Evolutionary conservation across 2,888 invertebrate genomes (phyloP).

Genomic region (Cosmia trapezina): DNA sequence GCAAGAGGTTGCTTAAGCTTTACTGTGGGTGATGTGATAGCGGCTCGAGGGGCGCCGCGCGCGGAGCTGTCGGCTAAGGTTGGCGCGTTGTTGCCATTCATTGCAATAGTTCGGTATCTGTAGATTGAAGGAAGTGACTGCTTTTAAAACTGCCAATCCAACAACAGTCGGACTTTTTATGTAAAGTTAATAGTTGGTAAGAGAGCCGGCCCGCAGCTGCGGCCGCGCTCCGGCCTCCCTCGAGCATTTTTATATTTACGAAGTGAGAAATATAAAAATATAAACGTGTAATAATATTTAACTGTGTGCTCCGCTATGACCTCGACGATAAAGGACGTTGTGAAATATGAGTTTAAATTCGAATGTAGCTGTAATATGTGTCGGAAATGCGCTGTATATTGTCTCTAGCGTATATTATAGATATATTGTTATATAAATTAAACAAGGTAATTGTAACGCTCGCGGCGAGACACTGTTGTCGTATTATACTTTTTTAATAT

Average conservation of each 20-base stretch:
- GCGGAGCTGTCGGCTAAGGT: too few relatives aligned
- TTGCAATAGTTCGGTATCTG: background rate
- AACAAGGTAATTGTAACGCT: constrained; percentile 70
- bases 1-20: constrained; percentile 64
- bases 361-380: constrained; percentile 77
- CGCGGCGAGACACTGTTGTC: constrained; percentile 76
- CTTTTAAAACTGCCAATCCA: constrained; percentile 18
- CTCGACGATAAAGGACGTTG: constrained; percentile 80
- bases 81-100: background rate
- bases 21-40: constrained; percentile 54
- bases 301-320: constrained; percentile 70
- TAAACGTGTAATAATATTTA: constrained; percentile 61
- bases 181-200: constrained; percentile 14
- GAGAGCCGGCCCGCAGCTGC: constrained; percentile 11
- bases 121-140: background rate
- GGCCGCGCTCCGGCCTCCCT: constrained; percentile 28
- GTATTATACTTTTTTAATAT: constrained; percentile 54
- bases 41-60: constrained; percentile 16
- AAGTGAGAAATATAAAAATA: constrained; percentile 62
- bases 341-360: constrained; percentile 70
- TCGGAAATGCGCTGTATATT: constrained; percentile 80
- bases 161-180: constrained; percentile 21
- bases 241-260: constrained; percentile 60
- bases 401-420: constrained; percentile 79
- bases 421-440: constrained; percentile 80